Base-by-base conservation (phyloP, 37 sponge, comb jelly and placozoan genomes). In the Halisarca cf. caerulea region DNA sequence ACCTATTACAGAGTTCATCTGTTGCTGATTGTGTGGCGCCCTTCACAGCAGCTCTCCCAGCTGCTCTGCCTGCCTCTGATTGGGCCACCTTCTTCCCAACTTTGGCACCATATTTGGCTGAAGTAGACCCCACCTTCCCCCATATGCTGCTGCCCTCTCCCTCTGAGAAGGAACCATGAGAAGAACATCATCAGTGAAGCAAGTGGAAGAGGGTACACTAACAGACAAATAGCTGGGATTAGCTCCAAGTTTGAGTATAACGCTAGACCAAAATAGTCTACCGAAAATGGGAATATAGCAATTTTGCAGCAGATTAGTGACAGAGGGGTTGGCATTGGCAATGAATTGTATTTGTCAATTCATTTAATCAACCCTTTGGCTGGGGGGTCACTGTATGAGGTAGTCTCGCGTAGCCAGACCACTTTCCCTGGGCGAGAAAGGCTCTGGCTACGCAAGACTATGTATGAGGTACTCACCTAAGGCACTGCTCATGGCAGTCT, bases 11-110 rank as follows among this genome's bases (percentile, higher is more conserved):
- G 38, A 74, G 32, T 40, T 74, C 77, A 41, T 91, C 62, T 20
- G 35, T 36, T 54, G 83, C 90, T 36, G 84, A 82, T 15, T 94
- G 85, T 25, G 86, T 79, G 24, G 91, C 94, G 41, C 91, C 94
- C 41, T 82, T 85, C 4, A 94, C 62, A 28, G 94, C 94, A 17
- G 91, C 90, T 37, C 55, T 85, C 0, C 83, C 71, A 14, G 94
- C 94, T 37, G 83, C 58, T 18, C 86, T 78, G 4, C 91, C 91
- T 15, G 91, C 84, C 27, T 94, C 94, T n/a, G 91, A 90, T 55
- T 94, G 91, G 24, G 91, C 94, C 17, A 80, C 86, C 81, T 90
- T 90, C 80, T 90, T 88, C 23, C 94, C 94, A 14, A 82, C 44
- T 45, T 66, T 88, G 11, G 89, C 89, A 0, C 86, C 94, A n/a